Base-by-base conservation (phyloP, 2,888 invertebrate species). In the Ochropacha duplaris region DNA sequence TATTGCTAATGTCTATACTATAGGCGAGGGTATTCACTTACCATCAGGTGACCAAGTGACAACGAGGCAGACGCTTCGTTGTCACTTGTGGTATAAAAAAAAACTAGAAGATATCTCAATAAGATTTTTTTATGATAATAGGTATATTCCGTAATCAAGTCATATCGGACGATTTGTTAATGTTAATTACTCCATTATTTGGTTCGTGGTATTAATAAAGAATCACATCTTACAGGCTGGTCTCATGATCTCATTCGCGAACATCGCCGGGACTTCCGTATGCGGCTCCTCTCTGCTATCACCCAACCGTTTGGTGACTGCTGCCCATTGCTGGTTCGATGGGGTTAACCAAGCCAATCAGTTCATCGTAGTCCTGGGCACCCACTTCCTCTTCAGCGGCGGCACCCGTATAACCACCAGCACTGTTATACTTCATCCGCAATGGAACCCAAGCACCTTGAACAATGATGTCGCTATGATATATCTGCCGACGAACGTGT, bases 261-360 rank as follows among this genome's bases (percentile, higher is more conserved):
- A 72, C 56, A 39, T 60, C 3, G 54, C 68, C 2, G 82, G 82
- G 0, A 67, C 66, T 22, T 85, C 85, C 1, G 87, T 75, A 0
- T 88, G 88, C 31, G 88, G 87, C 0, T 76, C 84, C 0, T 76
- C 84, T 0, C 69, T 88, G 1, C 4, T 88, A 2, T 60, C 76
- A 0, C 3, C 60, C 16, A 79, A 67, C 62, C 76, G 84, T 0
- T 64, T 83, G 16, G 72, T 85, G n/a, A 88, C 88, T 0, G 87
- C 87, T 0, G 87, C 87, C 12, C 88, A 88, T 68, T 88, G 88
- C 71, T 87, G 87, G 86, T 70, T 64, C 56, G 84, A 86, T 34
- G 81, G 82, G 11, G 12, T 31, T 12, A 0, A 12, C 8, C 83
- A 83, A 31, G 87, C 78, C 4, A 66, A 61, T 57, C 70, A 69